Evolutionary conservation across 2,797 vertebrate genomes (phyloP).

Genomic region (Thunnus albacares): DNA sequence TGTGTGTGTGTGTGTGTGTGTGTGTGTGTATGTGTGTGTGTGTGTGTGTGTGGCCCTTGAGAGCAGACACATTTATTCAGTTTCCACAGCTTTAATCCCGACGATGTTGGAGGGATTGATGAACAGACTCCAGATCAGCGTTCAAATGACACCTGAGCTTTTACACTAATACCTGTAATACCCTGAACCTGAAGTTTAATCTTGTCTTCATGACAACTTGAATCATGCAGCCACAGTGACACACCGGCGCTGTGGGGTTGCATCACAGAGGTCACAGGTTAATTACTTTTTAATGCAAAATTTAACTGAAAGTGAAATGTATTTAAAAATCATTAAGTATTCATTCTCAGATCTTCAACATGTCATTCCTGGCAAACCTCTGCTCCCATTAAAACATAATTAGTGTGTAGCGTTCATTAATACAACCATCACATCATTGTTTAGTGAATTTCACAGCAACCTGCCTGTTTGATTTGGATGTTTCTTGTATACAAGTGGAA

Average conservation of each 20-base stretch:
- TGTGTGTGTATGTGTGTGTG: background rate
- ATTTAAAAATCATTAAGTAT: background rate
- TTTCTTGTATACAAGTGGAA: background rate
- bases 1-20: background rate
- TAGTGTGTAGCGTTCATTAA: background rate
- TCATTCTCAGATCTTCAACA: background rate
- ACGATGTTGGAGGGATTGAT: constrained; percentile 14
- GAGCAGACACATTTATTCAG: constrained; percentile 13
- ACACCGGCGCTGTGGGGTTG: background rate
- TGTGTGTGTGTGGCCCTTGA: constrained; percentile 8
- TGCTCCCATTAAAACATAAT: background rate
- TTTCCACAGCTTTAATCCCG: constrained; percentile 28
- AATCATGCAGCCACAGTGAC: background rate
- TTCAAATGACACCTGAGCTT: constrained; percentile 38
- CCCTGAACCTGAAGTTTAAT: constrained; percentile 16
- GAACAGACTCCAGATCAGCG: background rate
- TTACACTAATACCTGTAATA: constrained; percentile 46
- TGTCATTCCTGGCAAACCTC: background rate
- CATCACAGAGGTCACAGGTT: background rate
- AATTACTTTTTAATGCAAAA: constrained; percentile 2
- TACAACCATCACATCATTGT: background rate
- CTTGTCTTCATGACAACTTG: background rate
- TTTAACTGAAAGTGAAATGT: background rate
- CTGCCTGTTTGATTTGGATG: background rate
- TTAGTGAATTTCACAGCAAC: background rate